Evolutionary conservation across 2,888 invertebrate genomes (phyloP), one percentile per base, ranked within the genome.

Genomic region (Monoplex corrugatus): DNA sequence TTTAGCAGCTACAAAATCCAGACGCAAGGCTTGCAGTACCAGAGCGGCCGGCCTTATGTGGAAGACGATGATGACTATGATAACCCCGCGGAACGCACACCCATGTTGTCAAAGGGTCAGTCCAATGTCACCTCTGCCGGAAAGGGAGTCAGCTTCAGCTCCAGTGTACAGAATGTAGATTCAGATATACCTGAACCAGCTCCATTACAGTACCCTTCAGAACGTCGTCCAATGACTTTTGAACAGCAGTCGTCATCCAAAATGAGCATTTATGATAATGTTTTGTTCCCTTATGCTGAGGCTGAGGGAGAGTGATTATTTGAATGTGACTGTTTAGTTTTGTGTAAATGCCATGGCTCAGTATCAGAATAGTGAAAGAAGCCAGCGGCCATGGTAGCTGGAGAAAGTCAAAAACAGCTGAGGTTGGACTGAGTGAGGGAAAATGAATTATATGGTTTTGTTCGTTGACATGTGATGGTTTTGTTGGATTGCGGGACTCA

Each of bases 181-280:
- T 57, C 57, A 72, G 44, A 83, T 13, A 23, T 85, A 0, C 92
- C 92, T 0, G 92, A 93, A 82, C 92, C 94, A 1, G 92, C 93
- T 40, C 94, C 94, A 43, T 90, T 94, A 43, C 93, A 93, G 57
- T 92, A 94, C 82, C 94, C 94, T 6, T 94, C 94, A 10, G 94
- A 93, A 57, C 92, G 92, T 45, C 93, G 94, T 85, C 94, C 94
- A 78, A 94, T 94, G 94, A 94, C 94, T 43, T 94, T 94, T 91
- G 94, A 94, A 87, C 94, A 94, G 89, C 91, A 92, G 23, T 94
- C 94, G 8, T 94, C 94, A 10, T 94, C 94, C 2, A 94, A 94
- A 92, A 93, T 94, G 90, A 94, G 94, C 87, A 92, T 94, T 23
- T 94, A 94, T 88, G 94, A 94, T 89, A 94, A 94, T 91, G 93